A percentile compares a stretch with the other conserved stretches of the same genome.
Evolutionary conservation across 2,888 invertebrate genomes (phyloP).

Genomic region (Synergus itoensis): DNA sequence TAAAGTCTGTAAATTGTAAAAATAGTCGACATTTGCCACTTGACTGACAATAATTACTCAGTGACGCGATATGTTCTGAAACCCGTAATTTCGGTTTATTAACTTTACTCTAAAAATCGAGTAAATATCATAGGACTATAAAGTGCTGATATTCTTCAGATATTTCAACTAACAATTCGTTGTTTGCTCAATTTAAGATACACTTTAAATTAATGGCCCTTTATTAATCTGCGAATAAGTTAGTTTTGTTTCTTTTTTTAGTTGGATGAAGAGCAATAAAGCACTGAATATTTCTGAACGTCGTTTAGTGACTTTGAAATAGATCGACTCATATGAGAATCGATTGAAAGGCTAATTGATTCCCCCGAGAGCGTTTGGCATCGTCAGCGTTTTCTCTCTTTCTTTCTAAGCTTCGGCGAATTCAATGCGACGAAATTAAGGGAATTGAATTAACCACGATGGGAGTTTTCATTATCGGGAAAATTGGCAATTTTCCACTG

Average conservation of each 20-base stretch:
- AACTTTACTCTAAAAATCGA: constrained; percentile 19
- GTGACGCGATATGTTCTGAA: constrained; percentile 9
- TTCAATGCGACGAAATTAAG: constrained; percentile 73
- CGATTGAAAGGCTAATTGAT: constrained; percentile 44
- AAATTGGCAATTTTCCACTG: constrained; percentile 76
- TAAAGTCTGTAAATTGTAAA: constrained; percentile 23
- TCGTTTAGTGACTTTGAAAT: constrained; percentile 15
- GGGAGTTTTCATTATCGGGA: constrained; percentile 76
- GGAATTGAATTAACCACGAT: constrained; percentile 74
- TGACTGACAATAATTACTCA: constrained; percentile 15
- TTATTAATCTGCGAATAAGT: background rate
- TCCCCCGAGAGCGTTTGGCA: constrained; percentile 27
- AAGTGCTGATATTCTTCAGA: background rate
- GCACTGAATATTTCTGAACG: background rate
- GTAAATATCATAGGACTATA: constrained; percentile 11
- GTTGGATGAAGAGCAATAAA: background rate
- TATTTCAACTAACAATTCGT: background rate
- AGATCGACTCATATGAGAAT: constrained; percentile 38
- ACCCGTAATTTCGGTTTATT: constrained; percentile 14
- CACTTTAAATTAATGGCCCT: background rate
- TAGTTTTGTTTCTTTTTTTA: background rate
- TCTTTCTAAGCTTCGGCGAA: constrained; percentile 61
- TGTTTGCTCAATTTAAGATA: constrained; percentile 6
- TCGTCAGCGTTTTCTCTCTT: constrained; percentile 45
- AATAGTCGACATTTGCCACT: constrained; percentile 22